Evolutionary conservation across 1,140 invertebrate species (phyloP).

Genomic region (Musca vetustissima): DNA sequence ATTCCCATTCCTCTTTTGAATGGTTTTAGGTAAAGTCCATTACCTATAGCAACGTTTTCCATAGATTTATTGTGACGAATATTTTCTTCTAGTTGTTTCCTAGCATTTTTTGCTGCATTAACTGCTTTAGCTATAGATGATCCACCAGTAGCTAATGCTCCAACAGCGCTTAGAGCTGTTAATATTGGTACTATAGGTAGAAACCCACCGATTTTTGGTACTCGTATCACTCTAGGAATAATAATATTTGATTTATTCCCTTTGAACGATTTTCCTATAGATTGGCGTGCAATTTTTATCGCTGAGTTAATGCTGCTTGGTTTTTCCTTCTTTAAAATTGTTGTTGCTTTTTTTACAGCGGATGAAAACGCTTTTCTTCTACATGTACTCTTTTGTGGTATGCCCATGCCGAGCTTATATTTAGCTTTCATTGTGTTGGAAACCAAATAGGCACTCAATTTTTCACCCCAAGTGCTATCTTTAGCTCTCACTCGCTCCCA

Average conservation of each 20-base stretch:
- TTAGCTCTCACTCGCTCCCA: conserved; percentile 49
- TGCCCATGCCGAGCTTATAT: conserved; percentile 29
- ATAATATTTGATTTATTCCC: conserved; percentile 25
- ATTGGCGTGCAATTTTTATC: conserved; percentile 27
- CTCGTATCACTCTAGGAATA: conserved; percentile 44
- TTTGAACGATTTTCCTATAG: conserved; percentile 28
- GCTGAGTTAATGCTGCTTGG: conserved; percentile 7
- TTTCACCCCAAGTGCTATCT: conserved; percentile 40
- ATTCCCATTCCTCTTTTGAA: conserved; percentile 39
- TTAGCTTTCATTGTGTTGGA: conserved; percentile 31
- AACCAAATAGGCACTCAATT: conserved; percentile 25
- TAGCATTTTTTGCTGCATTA: conserved; percentile 36
- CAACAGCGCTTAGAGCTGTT: conserved; percentile 43
- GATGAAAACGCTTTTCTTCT: not conserved
- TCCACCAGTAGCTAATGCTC: conserved; percentile 32
- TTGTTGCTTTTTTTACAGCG: not conserved
- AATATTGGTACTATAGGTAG: conserved; percentile 50
- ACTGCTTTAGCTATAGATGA: conserved; percentile 35
- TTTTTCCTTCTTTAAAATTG: conserved; percentile 12
- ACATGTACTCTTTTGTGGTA: not conserved
- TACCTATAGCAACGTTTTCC: conserved; percentile 21
- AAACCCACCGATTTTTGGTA: conserved; percentile 49
- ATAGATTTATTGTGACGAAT: conserved; percentile 43
- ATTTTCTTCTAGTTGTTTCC: conserved; percentile 34
- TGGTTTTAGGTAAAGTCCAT: conserved; percentile 42